Evolutionary conservation across 2,888 invertebrate genomes (phyloP), one percentile per base, ranked within the genome.

Genomic region (Melieria crassipennis): DNA sequence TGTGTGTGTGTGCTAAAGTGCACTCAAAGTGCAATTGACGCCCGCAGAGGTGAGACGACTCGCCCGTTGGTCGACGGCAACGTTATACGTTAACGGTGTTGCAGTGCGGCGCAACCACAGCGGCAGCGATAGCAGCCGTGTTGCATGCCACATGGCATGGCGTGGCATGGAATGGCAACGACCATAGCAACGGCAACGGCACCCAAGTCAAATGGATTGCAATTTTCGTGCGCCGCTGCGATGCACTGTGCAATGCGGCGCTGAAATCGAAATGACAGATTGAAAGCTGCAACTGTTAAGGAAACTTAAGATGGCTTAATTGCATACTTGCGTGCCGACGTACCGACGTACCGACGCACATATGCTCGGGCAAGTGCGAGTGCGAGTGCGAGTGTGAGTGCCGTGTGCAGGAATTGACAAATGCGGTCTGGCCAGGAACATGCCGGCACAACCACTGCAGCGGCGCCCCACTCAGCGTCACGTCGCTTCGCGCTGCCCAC

Each of bases 261-360:
- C 65, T 69, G 66, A 71, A 71, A 73, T 69, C 61, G 69, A 62
- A 73, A 65, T 71, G 73, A 73, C 71, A 73, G 68, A 65, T 71
- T 73, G 71, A 73, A 71, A 71, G 73, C 71, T 65, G 61, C 57
- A 58, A 65, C 56, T 69, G 64, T 64, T 72, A 57, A 65, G 48
- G 65, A 62, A 55, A 68, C 65, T 65, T 55, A 62, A 62, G 56
- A 69, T 69, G 69, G 69, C 69, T 65, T 65, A 70, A 70, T 70
- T 65, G 70, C 70, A 61, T 70, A 69, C 57, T 69, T 69, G 69
- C 69, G 63, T 69, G 56, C 64, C 16, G 16, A 63, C 52, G 9
- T 6, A 46, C 64, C 16, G 16, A 63, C 52, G 9, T 6, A 46
- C 58, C n/a, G 16, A 13, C 7, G 50, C 9, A 52, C 11, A 13